These are phyloP conservation scores for Cladopsammia gracilis DNA, from an alignment of 64 coral and sea anemone species.

Conservation along the genomic window DNA sequence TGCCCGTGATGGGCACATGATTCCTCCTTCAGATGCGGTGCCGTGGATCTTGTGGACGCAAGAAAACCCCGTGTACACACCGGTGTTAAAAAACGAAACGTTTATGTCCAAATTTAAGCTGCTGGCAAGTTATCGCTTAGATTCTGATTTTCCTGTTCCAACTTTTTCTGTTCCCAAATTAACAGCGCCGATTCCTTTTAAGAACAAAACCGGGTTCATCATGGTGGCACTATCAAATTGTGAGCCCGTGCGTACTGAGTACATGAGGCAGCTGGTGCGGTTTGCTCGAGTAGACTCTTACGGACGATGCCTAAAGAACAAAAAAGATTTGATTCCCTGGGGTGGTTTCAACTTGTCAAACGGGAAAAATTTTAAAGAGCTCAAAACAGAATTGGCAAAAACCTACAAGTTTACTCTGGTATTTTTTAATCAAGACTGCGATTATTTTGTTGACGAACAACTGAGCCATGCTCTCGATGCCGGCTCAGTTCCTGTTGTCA, in stretches of 20 bases:
- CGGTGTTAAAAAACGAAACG: conserved; percentile 3
- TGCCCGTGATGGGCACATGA: conserved; percentile 14
- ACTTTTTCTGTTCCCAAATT: conserved; percentile 20
- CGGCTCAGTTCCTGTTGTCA: conserved; percentile 5
- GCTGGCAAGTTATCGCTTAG: conserved; percentile 36
- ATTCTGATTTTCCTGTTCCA: not conserved
- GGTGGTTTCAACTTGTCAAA: no score
- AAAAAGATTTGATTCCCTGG: not conserved
- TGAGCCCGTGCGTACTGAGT: conserved; percentile 47
- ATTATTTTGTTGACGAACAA: conserved; percentile 63
- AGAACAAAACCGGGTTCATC: conserved; percentile 30
- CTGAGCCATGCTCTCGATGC: conserved; percentile 39
- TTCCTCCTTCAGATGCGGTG: conserved; percentile 16
- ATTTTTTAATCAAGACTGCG: conserved; percentile 5
- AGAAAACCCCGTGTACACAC: conserved; percentile 71
- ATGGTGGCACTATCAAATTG: conserved; percentile 57
- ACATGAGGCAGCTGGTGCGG: conserved; percentile 63
- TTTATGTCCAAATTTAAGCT: conserved; percentile 13
- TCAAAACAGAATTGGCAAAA: not conserved
- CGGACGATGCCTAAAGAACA: conserved; percentile 57
- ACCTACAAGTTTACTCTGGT: conserved; percentile 55
- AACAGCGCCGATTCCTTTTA: conserved; percentile 48
- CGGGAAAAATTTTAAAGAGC: no score
- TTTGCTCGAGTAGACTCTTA: conserved; percentile 64
- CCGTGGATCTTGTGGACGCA: conserved; percentile 47